Conservation (phyloP, 2,888 invertebrate genomes). For the Sphinx pinastri region DNA sequence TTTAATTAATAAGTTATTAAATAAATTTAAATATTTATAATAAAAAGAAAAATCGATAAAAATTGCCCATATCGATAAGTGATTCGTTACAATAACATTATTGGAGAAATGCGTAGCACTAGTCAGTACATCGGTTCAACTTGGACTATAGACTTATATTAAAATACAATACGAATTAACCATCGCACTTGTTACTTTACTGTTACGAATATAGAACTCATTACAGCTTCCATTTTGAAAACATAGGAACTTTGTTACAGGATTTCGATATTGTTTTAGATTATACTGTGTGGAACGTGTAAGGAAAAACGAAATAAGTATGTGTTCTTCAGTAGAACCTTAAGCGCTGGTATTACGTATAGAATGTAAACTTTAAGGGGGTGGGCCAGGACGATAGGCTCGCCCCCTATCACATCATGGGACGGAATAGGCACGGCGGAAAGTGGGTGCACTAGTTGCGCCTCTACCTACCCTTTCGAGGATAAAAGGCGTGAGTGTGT, state of each 20-base stretch:
- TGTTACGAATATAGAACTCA: neutral
- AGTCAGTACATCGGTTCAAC: slow-evolving; percentile 18
- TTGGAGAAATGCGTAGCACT: slow-evolving; percentile 15
- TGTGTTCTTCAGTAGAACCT: neutral
- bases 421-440: too few relatives aligned
- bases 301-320: too few relatives aligned
- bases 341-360: neutral
- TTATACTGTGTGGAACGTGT: too few relatives aligned
- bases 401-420: too few relatives aligned
- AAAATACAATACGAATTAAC: slow-evolving; percentile 2
- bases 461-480: too few relatives aligned
- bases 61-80: neutral
- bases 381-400: too few relatives aligned
- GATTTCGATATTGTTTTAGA: neutral
- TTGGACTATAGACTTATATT: slow-evolving; percentile 6
- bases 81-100: slow-evolving; percentile 11
- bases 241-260: neutral
- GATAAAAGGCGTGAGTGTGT: too few relatives aligned
- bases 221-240: neutral
- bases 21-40: neutral
- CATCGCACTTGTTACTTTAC: slow-evolving; percentile 11
- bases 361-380: too few relatives aligned
- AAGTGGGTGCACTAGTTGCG: too few relatives aligned
- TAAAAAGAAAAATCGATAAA: slow-evolving; percentile 5
- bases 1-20: too few relatives aligned